These are phyloP conservation scores for Orthosia cruda DNA, from an alignment of 2,888 invertebrate genomes.

Conservation along the genomic window DNA sequence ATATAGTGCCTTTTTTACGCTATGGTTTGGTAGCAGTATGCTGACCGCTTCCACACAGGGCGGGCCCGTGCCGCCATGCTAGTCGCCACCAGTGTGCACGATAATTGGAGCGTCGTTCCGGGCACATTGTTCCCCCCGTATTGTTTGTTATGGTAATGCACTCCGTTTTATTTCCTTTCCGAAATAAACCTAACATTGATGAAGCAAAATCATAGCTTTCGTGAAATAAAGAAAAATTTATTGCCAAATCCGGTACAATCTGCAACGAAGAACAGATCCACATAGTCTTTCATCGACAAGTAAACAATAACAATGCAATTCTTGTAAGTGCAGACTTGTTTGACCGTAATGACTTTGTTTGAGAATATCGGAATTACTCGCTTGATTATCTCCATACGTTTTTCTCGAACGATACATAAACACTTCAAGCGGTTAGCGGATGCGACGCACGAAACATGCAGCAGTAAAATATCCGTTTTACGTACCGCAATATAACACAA, in stretches of 20 bases:
- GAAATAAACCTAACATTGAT: slow-evolving; percentile 68
- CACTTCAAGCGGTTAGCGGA: slow-evolving; percentile 35
- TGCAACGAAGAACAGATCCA: slow-evolving; percentile 32
- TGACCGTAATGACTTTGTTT: slow-evolving; percentile 38
- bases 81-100: slow-evolving; percentile 46
- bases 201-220: slow-evolving; percentile 52
- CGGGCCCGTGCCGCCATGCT: slow-evolving; percentile 22
- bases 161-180: slow-evolving; percentile 74
- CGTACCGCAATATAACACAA: slow-evolving; percentile 56
- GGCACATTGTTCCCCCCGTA: slow-evolving; percentile 72
- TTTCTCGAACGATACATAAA: slow-evolving; percentile 41
- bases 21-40: slow-evolving; percentile 28
- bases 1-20: slow-evolving; percentile 51
- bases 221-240: slow-evolving; percentile 24
- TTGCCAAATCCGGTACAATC: too few relatives aligned
- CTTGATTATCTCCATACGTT: slow-evolving; percentile 56
- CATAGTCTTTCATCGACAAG: slow-evolving; percentile 37
- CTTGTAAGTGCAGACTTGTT: slow-evolving; percentile 52
- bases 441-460: slow-evolving; percentile 52
- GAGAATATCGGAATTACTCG: slow-evolving; percentile 38
- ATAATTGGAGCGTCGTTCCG: slow-evolving; percentile 83
- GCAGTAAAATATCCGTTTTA: slow-evolving; percentile 58
- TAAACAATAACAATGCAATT: slow-evolving; percentile 64
- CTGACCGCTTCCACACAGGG: slow-evolving; percentile 52
- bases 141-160: slow-evolving; percentile 75